Evolutionary conservation across 2,888 invertebrate genomes (phyloP), one percentile per base, ranked within the genome.

Genomic region (Ptilodon capucinus): DNA sequence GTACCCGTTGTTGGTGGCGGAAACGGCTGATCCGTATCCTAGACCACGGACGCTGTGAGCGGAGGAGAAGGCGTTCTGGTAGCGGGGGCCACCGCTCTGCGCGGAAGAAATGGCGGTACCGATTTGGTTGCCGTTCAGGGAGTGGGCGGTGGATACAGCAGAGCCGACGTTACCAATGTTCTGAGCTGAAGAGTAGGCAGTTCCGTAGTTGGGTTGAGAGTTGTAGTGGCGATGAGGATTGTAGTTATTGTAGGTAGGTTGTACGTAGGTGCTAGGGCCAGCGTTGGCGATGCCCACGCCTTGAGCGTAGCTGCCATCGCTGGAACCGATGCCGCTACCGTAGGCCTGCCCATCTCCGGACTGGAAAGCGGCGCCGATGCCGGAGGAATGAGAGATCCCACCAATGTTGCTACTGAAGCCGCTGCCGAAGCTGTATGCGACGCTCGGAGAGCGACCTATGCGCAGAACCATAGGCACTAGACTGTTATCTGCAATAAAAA

Each of bases 371-470:
- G 75, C 59, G 0, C 89, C 85, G 43, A 84, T 76, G 41, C 87
- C 79, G 17, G 76, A 72, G 8, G 89, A 81, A 47, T 89, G 86
- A 13, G 77, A 75, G 54, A 90, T 79, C 28, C 90, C 90, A 0
- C 83, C 89, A 49, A 90, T 81, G 68, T 86, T 84, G 69, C 81
- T 85, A 65, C 81, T 81, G 61, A 88, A 84, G 6, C 88, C 90
- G 45, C 81, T 84, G 40, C 90, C 90, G 43, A 79, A 86, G 1
- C 86, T 87, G 54, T 82, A 89, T 0, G 88, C 81, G 30, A 89
- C 57, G 54, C 73, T 80, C 1, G 90, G 90, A 0, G 81, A 71
- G 21, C 84, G 83, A 1, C 71, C 79, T 7, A 73, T 73, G n/a
- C 86, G 79, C 43, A 70, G 51, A 16, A 74, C 55, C 36, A 73